phyloP scores from a whole-genome alignment of 2,888 invertebrate genomes.

The Melanotus villosus region DNA sequence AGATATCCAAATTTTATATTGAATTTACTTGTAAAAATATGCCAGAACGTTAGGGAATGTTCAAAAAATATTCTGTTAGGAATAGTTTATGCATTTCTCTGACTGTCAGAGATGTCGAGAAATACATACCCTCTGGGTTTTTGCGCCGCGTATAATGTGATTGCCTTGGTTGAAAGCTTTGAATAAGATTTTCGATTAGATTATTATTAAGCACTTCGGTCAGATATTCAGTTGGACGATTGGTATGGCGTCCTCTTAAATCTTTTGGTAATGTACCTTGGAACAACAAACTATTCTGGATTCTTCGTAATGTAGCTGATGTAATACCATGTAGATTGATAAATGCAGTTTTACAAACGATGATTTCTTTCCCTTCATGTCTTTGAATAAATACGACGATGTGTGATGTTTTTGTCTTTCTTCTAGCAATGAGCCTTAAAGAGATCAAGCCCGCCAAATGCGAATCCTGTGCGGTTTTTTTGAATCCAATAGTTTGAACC shows the following conservation, averaged over 20 bases:
- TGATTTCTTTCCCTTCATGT: background rate
- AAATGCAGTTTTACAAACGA: slow-evolving; percentile 20
- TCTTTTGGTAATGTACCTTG: background rate
- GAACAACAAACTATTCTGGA: slow-evolving; percentile 2
- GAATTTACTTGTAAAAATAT: slow-evolving; percentile 9
- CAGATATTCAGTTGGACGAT: slow-evolving; percentile 13
- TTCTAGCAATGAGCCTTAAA: background rate
- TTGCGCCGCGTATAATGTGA: slow-evolving; percentile 21
- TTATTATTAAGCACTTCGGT: slow-evolving; percentile 2
- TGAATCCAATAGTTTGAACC: background rate
- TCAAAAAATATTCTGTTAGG: background rate
- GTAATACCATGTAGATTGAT: slow-evolving; percentile 21
- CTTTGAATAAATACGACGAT: background rate
- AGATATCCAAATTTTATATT: slow-evolving; percentile 34
- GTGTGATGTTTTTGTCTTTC: background rate
- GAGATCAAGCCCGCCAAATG: background rate
- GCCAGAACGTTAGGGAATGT: slow-evolving; percentile 13
- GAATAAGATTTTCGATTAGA: slow-evolving; percentile 8
- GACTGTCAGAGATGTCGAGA: background rate
- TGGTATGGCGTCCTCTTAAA: slow-evolving; percentile 23
- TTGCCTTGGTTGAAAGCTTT: slow-evolving; percentile 10
- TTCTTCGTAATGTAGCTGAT: background rate
- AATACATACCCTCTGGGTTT: slow-evolving; percentile 5
- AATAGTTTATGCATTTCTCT: background rate
- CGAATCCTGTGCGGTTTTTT: background rate